These are phyloP conservation scores for Actias luna DNA, from an alignment of 2,888 invertebrate species.

Conservation along the genomic window DNA sequence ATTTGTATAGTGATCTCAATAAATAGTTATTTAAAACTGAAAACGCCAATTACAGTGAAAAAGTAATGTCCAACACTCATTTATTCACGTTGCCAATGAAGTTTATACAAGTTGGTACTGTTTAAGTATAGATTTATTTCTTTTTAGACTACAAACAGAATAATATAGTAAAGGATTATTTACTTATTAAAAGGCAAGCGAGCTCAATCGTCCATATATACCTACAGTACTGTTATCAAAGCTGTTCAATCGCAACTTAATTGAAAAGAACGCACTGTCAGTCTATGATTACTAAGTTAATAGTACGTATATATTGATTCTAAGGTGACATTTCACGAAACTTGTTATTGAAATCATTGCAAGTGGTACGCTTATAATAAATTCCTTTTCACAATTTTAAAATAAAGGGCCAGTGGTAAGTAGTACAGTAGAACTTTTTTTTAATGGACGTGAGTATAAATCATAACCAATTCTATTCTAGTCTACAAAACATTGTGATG, in stretches of 20 bases:
- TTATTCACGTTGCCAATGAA: neutral
- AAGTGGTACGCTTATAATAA: neutral
- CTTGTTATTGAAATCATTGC: constrained; percentile 34
- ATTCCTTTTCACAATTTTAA: neutral
- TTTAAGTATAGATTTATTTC: neutral
- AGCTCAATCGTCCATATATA: neutral
- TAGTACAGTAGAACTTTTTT: no score
- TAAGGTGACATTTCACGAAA: neutral
- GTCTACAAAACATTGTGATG: neutral
- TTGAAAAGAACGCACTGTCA: neutral
- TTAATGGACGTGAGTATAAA: neutral
- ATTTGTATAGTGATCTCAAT: no score
- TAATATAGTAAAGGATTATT: neutral
- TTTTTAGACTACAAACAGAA: neutral
- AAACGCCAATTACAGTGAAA: no score
- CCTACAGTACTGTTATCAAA: neutral
- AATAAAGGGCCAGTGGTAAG: neutral
- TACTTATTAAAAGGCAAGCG: neutral
- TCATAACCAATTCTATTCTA: no score
- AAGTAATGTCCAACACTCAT: neutral
- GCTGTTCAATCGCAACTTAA: neutral
- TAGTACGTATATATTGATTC: neutral
- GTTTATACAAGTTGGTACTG: neutral
- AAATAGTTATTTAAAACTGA: no score
- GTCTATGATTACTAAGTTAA: neutral